A percentile compares a stretch with the other conserved stretches of the same genome.
phyloP scores from a whole-genome alignment of 2,113 vertebrate genomes.

The Nothoprocta perdicaria region DNA sequence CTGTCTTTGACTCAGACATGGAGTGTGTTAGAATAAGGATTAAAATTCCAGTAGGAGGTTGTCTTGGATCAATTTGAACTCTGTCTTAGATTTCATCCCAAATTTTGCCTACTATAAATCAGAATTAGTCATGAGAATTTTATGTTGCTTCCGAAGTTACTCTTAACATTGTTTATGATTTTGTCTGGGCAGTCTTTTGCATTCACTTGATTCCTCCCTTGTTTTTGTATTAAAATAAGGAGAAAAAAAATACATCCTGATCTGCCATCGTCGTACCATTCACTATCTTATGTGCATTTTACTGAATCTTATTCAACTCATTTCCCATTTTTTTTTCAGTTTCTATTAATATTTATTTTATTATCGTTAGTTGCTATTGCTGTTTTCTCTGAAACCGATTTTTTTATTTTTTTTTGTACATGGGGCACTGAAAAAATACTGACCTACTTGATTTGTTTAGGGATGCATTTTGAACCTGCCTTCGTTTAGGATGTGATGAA shows the following conservation, averaged over 20 bases:
- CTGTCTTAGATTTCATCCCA: not conserved
- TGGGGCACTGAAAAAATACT: not conserved
- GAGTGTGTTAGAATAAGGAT: not conserved
- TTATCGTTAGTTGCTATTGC: not conserved
- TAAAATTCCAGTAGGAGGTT: not conserved
- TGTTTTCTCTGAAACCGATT: not conserved
- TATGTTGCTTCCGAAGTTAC: not conserved
- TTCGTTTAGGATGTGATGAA: not conserved
- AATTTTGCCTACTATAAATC: not conserved
- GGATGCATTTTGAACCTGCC: not conserved
- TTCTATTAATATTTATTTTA: not conserved
- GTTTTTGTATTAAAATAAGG: not conserved
- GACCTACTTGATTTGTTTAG: not conserved
- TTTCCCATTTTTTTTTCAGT: not conserved
- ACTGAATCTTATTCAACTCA: not conserved
- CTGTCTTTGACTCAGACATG: rapidly evolving
- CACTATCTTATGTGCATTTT: not conserved
- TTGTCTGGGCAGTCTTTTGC: not conserved
- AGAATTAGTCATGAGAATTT: not conserved
- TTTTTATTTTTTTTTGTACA: not conserved
- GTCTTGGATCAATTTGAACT: not conserved
- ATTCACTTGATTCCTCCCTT: not conserved
- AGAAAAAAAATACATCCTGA: not conserved
- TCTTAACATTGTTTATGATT: not conserved
- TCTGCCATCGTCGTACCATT: not conserved